Conservation (phyloP, 2,797 vertebrate species). For the Neomorphus geoffroyi region DNA sequence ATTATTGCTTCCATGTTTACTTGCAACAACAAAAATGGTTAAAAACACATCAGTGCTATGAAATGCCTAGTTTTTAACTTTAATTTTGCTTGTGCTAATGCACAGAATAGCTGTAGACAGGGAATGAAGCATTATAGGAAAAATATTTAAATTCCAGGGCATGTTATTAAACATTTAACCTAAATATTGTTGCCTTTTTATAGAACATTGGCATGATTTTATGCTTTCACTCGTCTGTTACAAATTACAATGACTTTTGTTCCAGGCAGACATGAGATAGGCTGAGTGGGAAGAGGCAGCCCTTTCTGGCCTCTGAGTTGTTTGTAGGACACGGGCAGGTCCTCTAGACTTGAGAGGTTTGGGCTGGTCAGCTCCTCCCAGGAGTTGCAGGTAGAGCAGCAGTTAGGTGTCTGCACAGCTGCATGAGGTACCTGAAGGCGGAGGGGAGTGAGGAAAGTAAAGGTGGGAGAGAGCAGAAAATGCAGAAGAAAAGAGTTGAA, state of each 20-base stretch:
- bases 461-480: background rate
- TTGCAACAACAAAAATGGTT: conserved; percentile 54
- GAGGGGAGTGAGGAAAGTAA: background rate
- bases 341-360: background rate
- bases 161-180: background rate
- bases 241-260: background rate
- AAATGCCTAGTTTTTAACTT: background rate
- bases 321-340: background rate
- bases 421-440: background rate
- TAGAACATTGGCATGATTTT: background rate
- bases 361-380: background rate
- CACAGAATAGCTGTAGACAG: background rate
- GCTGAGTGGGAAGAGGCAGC: background rate
- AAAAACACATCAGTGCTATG: conserved; percentile 47
- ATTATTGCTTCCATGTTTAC: conserved; percentile 52
- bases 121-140: background rate
- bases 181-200: background rate
- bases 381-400: background rate
- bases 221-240: background rate
- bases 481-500: background rate
- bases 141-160: background rate
- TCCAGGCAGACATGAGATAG: background rate
- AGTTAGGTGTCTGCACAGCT: background rate
- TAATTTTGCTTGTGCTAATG: background rate
- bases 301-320: background rate